Base-by-base conservation (phyloP, 1,140 invertebrate species). In the Panagrolaimus sp. region DNA sequence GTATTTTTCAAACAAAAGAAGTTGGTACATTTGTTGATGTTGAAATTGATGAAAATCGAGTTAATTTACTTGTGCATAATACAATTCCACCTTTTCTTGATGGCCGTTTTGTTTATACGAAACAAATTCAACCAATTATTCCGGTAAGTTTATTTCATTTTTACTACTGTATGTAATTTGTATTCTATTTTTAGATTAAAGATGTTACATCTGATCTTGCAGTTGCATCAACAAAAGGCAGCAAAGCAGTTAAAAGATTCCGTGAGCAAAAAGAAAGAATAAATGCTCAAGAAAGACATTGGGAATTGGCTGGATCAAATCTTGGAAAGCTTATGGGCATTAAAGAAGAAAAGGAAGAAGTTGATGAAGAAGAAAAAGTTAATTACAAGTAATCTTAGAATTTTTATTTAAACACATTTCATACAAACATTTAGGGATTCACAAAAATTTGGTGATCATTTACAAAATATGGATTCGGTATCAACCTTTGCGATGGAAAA, bases 201-300 rank as follows among this genome's bases (percentile, higher is more conserved):
- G 96, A 99, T 87, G 91, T 93, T 0, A 97, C 93, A 25, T 93
- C 91, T 0, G 95, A 99, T 79, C 96, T 99, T 93, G 96, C 96
- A 0, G 85, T 96, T 46, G 90, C 96, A 64, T 89, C 96, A 0
- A 87, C 93, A n/a, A 98, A 98, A 86, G 96, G 96, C 8, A 82
- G 69, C 48, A 69, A 74, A 45, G 84, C 93, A 23, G 96, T 99
- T 0, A 87, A 92, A 66, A 88, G 89, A 0, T 93, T 90, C 82
- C 87, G 96, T 61, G 96, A 98, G 83, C 92, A 97, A 82, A 96
- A 97, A 81, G 96, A 99, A 83, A 86, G 93, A 31, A 88, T 89
- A 51, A 94, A 93, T 84, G 93, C 94, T 0, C 95, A 98, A 79
- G 95, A 96, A 82, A 98, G 98, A 84, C 93, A 99, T 83, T 98